Evolutionary conservation across 2,113 vertebrate species (phyloP).

Genomic region (Hydrochoerus hydrochaeris): DNA sequence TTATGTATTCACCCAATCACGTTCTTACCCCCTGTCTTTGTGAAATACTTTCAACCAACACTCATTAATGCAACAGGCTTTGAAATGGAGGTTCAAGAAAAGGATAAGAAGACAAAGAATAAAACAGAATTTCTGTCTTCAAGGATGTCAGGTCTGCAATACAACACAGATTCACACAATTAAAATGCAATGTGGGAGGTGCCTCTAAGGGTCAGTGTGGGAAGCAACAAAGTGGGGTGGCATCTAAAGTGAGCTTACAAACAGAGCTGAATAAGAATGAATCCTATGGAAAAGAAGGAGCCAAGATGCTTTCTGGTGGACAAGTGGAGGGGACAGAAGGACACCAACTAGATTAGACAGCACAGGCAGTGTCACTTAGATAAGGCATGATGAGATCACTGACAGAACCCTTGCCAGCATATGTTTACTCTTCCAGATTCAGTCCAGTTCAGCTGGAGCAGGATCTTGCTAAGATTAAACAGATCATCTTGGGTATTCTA

Average conservation of each 20-base stretch:
- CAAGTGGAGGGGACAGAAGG: background rate
- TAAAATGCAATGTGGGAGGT: background rate
- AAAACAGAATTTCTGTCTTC: background rate
- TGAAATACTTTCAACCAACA: background rate
- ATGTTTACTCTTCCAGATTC: background rate
- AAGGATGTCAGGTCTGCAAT: background rate
- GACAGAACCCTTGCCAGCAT: background rate
- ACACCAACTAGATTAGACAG: background rate
- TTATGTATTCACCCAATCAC: background rate
- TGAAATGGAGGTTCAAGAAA: background rate
- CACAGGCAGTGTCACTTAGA: background rate
- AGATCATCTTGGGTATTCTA: background rate
- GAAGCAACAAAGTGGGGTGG: rapidly evolving
- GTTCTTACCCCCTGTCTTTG: background rate
- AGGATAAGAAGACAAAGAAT: background rate
- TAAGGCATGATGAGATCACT: background rate
- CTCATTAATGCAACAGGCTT: background rate
- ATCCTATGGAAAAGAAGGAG: background rate
- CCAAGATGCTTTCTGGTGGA: background rate
- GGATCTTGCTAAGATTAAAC: background rate
- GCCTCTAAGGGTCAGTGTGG: no score
- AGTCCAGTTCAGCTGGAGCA: background rate
- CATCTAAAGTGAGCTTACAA: background rate
- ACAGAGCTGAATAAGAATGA: background rate
- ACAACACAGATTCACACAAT: background rate